A percentile compares a stretch with the other conserved stretches of the same genome.
These are phyloP conservation scores for Pachyramphus minor DNA, from an alignment of 2,113 vertebrate genomes.

Conservation along the genomic window DNA sequence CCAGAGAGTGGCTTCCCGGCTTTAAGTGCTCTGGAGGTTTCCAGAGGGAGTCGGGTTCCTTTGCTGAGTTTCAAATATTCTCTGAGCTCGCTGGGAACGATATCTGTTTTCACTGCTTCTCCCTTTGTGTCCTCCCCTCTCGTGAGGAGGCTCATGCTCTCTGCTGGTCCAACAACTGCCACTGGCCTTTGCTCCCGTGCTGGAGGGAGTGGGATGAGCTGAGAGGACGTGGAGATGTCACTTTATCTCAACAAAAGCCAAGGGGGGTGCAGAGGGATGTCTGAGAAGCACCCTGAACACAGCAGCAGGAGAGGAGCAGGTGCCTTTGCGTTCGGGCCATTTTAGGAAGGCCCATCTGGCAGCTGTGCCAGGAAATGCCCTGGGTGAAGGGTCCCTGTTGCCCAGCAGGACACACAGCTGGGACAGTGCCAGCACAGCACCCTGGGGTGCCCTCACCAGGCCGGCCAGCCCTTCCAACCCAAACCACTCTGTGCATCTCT, in stretches of 20 bases:
- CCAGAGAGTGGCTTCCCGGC: background rate
- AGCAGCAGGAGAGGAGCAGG: background rate
- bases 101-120: background rate
- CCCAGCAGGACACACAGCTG: background rate
- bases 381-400: background rate
- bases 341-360: background rate
- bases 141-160: background rate
- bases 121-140: background rate
- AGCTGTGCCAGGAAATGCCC: background rate
- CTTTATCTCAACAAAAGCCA: background rate
- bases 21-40: slow-evolving; percentile 33
- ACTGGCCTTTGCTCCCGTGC: background rate
- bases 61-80: background rate
- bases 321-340: background rate
- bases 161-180: background rate
- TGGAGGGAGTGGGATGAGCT: background rate
- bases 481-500: background rate
- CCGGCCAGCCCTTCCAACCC: background rate
- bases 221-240: background rate
- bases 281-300: background rate
- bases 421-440: background rate
- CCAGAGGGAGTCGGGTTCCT: slow-evolving; percentile 18
- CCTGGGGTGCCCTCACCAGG: background rate
- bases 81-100: background rate
- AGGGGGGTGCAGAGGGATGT: background rate